Evolutionary conservation across 2,113 vertebrate genomes (phyloP).

Genomic region (Chaenogobius annularis): DNA sequence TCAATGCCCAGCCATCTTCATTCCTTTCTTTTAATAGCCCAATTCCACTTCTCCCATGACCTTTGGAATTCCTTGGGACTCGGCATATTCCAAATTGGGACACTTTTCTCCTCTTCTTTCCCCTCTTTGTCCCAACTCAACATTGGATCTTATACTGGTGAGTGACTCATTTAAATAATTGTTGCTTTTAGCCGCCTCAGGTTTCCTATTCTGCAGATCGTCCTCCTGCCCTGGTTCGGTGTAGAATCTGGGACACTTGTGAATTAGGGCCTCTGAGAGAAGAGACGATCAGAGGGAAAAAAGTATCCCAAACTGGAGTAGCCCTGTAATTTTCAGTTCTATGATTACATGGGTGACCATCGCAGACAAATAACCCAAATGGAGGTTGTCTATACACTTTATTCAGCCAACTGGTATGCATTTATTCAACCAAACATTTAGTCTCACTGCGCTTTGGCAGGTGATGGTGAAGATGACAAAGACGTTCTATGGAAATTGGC

Average conservation of each 20-base stretch:
- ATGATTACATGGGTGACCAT: constrained; percentile 8
- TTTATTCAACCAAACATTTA: constrained; percentile 9
- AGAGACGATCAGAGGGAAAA: constrained; percentile 6
- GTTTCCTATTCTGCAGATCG: constrained; percentile 58
- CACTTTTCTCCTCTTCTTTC: constrained; percentile 8
- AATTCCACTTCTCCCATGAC: constrained; percentile 58
- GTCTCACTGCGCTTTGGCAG: background rate
- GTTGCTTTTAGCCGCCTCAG: constrained; percentile 67
- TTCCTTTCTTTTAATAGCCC: constrained; percentile 13
- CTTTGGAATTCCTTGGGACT: constrained; percentile 48
- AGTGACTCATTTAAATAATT: constrained; percentile 75
- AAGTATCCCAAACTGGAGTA: background rate
- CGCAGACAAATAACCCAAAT: constrained; percentile 3
- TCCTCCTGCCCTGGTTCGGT: constrained; percentile 23
- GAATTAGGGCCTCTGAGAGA: constrained; percentile 61
- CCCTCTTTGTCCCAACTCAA: constrained; percentile 51
- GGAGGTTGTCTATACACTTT: background rate
- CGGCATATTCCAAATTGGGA: constrained; percentile 51
- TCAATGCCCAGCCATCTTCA: background rate
- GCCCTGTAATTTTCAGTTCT: constrained; percentile 10
- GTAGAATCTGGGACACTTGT: constrained; percentile 66
- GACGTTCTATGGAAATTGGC: constrained; percentile 6
- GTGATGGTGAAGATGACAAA: constrained; percentile 1
- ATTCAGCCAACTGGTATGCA: constrained; percentile 6
- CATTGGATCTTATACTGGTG: constrained; percentile 49